Conservation (phyloP, 2,888 invertebrate genomes). For the Cantharis flavilabris region DNA sequence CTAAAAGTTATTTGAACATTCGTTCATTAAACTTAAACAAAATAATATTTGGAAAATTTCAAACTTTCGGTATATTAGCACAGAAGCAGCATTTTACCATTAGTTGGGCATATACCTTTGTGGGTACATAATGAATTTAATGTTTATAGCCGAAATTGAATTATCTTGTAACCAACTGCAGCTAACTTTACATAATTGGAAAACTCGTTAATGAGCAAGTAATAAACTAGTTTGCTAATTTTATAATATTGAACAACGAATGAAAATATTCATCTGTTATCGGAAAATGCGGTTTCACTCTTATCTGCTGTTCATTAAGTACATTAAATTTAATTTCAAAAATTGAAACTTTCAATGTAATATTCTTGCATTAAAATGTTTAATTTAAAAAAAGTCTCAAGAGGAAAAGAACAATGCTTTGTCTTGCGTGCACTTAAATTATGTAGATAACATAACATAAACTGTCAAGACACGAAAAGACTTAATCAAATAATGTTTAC, state of each 20-base stretch:
- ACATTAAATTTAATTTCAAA: background rate
- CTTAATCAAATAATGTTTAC: conserved; percentile 3
- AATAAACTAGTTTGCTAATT: background rate
- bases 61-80: background rate
- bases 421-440: conserved; percentile 2
- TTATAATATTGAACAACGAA: background rate
- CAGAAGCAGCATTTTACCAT: background rate
- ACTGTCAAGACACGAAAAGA: conserved; percentile 9
- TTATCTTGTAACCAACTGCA: background rate
- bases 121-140: background rate
- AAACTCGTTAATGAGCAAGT: background rate
- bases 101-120: background rate
- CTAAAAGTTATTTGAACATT: background rate
- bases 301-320: background rate
- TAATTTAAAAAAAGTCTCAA: background rate
- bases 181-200: background rate
- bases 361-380: background rate
- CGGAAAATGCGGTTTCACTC: no score
- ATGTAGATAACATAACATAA: background rate
- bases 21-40: background rate
- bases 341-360: background rate
- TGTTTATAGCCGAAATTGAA: background rate
- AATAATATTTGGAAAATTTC: background rate
- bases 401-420: background rate
- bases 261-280: background rate